Conservation (phyloP, 2,797 vertebrate genomes). For the Macropus fuliginosus region DNA sequence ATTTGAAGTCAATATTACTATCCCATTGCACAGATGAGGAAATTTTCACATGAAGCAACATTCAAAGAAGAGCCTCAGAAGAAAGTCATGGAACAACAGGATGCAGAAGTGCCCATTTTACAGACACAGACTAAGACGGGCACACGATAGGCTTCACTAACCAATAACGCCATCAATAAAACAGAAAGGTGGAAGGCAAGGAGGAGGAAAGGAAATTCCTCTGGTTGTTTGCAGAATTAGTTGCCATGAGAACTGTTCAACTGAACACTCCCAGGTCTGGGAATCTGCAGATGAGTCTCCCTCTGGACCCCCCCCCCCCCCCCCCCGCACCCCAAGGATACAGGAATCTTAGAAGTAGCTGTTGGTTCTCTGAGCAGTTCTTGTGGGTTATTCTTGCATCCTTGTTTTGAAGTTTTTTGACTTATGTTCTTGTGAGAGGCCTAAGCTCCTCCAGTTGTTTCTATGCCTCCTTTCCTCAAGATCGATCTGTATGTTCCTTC, state of each 20-base stretch:
- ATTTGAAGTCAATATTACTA: constrained; percentile 52
- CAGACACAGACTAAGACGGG: not conserved
- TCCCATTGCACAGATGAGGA: constrained; percentile 63
- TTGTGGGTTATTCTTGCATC: not conserved
- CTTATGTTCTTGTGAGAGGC: not conserved
- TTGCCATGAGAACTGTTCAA: not conserved
- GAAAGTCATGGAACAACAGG: constrained; percentile 52
- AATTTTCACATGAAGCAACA: constrained; percentile 62
- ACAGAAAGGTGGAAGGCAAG: not conserved
- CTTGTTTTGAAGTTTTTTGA: not conserved
- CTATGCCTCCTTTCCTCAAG: not conserved
- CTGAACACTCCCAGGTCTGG: not conserved
- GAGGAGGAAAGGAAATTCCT: not conserved
- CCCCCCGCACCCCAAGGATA: rapidly evolving
- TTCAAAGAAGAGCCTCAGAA: constrained; percentile 60
- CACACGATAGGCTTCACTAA: not conserved
- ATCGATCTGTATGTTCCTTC: not conserved
- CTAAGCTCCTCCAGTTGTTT: not conserved
- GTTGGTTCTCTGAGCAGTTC: not conserved
- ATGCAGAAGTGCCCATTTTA: constrained; percentile 27
- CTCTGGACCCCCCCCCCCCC: rapidly evolving
- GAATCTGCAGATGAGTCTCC: not conserved
- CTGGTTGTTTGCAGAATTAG: not conserved
- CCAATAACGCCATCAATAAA: not conserved
- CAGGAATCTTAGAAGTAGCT: not conserved